Percentiles rank a stretch among this genome's conserved stretches.
phyloP scores from a whole-genome alignment of 2,797 vertebrate species.

The Pantherophis alleghaniensis region DNA sequence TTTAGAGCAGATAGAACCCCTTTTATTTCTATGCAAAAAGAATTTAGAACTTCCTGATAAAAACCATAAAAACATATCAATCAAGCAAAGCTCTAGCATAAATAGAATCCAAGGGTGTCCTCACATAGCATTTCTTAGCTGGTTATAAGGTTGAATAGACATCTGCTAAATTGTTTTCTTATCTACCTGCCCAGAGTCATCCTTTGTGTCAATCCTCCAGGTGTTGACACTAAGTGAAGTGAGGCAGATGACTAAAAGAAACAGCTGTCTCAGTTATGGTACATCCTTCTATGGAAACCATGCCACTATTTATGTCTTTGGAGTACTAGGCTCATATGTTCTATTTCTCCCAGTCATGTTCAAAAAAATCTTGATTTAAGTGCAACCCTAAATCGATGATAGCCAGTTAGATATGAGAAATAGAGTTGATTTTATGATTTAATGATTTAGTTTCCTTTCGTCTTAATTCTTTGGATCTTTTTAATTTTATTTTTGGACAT shows the following conservation, averaged over 20 bases:
- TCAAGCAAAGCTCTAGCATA: background rate
- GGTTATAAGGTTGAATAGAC: background rate
- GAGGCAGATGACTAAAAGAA: background rate
- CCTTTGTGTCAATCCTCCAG: background rate
- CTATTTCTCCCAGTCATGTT: background rate
- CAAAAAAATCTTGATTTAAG: background rate
- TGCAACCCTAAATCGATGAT: background rate
- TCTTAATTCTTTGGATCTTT: background rate
- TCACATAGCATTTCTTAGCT: background rate
- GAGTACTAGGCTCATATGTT: background rate
- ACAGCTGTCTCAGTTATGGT: background rate
- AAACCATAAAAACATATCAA: background rate
- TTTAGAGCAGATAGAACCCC: slow-evolving; percentile 65
- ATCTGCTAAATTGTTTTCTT: background rate
- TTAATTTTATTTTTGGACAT: background rate
- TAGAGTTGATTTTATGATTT: background rate
- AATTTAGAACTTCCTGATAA: slow-evolving; percentile 52
- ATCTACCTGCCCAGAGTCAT: background rate
- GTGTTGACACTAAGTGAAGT: background rate
- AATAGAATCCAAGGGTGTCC: background rate
- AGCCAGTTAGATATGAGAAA: background rate
- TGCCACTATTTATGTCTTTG: background rate
- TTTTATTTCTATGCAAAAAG: slow-evolving; percentile 53
- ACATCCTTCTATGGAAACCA: background rate
- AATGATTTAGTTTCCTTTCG: background rate